These are phyloP conservation scores for Actinernus sp. DNA, from an alignment of 92 coral and sea anemone species.

Conservation along the genomic window DNA sequence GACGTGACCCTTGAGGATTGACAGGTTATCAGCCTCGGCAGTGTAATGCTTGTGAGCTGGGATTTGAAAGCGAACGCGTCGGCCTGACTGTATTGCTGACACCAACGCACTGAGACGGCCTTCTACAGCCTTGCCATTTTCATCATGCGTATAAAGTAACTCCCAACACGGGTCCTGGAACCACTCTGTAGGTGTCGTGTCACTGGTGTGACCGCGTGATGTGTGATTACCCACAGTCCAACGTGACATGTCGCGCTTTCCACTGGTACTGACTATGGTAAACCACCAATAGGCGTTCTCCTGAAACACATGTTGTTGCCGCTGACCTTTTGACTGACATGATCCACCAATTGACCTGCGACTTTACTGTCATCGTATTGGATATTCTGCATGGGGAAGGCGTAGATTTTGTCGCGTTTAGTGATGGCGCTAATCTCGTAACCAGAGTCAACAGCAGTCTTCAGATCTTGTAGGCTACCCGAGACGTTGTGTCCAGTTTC, in stretches of 20 bases:
- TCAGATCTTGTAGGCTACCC: conserved; percentile 56
- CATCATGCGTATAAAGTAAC: conserved; percentile 62
- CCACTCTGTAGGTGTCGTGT: conserved; percentile 79
- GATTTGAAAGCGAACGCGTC: conserved; percentile 83
- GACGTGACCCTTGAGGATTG: conserved; percentile 79
- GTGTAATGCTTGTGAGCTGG: conserved; percentile 53
- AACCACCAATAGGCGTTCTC: conserved; percentile 92
- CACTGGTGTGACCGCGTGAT: conserved; percentile 81
- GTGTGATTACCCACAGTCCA: conserved; percentile 80
- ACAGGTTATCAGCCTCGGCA: conserved; percentile 84
- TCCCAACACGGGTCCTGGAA: conserved; percentile 85
- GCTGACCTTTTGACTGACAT: too few relatives aligned
- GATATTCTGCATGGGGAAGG: conserved; percentile 65
- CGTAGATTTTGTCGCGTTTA: conserved; percentile 14
- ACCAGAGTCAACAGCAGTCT: conserved; percentile 53
- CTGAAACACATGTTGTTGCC: too few relatives aligned
- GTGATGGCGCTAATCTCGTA: conserved; percentile 74
- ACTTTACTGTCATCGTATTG: conserved; percentile 26
- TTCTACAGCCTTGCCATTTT: conserved; percentile 20
- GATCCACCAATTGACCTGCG: conserved; percentile 63
- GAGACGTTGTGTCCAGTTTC: conserved; percentile 49
- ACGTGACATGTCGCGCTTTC: conserved; percentile 93
- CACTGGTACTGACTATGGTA: conserved; percentile 65
- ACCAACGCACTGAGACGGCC: conserved; percentile 55
- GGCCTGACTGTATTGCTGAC: conserved; percentile 68